These are phyloP conservation scores for Sinocyclocheilus rhinocerous DNA, from an alignment of 2,113 vertebrate species.

Conservation along the genomic window DNA sequence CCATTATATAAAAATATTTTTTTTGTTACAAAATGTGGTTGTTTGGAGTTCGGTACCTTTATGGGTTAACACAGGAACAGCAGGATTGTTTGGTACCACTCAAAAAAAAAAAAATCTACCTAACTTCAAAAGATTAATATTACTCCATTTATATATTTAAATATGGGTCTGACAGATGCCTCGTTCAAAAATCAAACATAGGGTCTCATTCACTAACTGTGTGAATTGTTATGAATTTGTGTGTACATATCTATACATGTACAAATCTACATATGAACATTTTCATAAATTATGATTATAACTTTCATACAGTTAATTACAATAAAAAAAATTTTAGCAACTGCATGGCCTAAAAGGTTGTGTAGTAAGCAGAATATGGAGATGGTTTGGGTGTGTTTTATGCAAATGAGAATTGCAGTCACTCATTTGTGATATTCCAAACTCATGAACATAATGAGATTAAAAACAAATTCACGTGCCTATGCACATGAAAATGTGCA, in stretches of 20 bases:
- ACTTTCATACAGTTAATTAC: no score
- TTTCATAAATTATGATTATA: no score
- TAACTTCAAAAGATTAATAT: neutral
- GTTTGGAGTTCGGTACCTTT: constrained; percentile 28
- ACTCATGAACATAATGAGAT: neutral
- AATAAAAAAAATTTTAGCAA: no score
- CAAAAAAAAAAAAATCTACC: neutral
- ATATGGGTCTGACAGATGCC: neutral
- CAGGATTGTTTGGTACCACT: neutral
- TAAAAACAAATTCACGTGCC: neutral
- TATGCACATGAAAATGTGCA: neutral
- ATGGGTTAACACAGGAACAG: neutral
- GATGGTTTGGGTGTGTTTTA: neutral
- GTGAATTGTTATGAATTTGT: neutral
- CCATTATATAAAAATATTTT: neutral
- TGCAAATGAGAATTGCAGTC: neutral
- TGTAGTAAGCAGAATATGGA: neutral
- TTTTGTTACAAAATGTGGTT: neutral
- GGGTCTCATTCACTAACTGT: no score
- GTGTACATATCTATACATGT: neutral
- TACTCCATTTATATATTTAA: neutral
- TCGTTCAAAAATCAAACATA: neutral
- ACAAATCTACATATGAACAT: neutral
- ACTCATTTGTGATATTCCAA: neutral
- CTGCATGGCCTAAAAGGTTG: neutral